Evolutionary conservation across 2,888 invertebrate species (phyloP).

Genomic region (Sphinx pinastri): DNA sequence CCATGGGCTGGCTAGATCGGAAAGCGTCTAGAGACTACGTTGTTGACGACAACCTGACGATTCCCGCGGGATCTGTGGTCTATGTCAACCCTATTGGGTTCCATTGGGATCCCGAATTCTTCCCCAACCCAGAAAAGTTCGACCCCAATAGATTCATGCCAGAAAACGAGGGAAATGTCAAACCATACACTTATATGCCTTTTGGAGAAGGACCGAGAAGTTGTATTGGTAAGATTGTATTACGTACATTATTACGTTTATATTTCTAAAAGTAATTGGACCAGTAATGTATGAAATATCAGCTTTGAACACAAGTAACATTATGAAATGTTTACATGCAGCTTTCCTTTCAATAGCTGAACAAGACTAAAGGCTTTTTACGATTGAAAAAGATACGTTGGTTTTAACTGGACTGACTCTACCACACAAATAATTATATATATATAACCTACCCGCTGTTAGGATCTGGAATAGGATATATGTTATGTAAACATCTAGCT

Average conservation of each 20-base stretch:
- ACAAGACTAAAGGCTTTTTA: too few relatives aligned
- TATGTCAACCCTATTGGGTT: slow-evolving; percentile 55
- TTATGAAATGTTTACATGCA: too few relatives aligned
- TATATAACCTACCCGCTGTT: too few relatives aligned
- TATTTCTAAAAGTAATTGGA: background rate
- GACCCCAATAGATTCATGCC: slow-evolving; percentile 82
- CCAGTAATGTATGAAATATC: too few relatives aligned
- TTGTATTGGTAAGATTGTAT: slow-evolving; percentile 78
- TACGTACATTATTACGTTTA: background rate
- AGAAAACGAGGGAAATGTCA: slow-evolving; percentile 74
- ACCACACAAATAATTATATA: too few relatives aligned
- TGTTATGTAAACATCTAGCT: too few relatives aligned
- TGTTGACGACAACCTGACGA: slow-evolving; percentile 53
- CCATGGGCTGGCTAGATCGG: slow-evolving; percentile 63
- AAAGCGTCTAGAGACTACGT: slow-evolving; percentile 47
- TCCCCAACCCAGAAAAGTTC: slow-evolving; percentile 78
- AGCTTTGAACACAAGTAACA: too few relatives aligned
- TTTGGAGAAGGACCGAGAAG: slow-evolving; percentile 84
- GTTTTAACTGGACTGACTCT: too few relatives aligned
- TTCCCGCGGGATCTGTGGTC: slow-evolving; percentile 53
- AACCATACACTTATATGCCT: slow-evolving; percentile 68
- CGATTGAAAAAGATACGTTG: too few relatives aligned
- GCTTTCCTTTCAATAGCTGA: too few relatives aligned
- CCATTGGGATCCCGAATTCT: slow-evolving; percentile 72
- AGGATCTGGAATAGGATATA: too few relatives aligned